Evolutionary conservation across 2,113 vertebrate genomes (phyloP), one percentile per base, ranked within the genome.

Genomic region (Mystacornis crossleyi): DNA sequence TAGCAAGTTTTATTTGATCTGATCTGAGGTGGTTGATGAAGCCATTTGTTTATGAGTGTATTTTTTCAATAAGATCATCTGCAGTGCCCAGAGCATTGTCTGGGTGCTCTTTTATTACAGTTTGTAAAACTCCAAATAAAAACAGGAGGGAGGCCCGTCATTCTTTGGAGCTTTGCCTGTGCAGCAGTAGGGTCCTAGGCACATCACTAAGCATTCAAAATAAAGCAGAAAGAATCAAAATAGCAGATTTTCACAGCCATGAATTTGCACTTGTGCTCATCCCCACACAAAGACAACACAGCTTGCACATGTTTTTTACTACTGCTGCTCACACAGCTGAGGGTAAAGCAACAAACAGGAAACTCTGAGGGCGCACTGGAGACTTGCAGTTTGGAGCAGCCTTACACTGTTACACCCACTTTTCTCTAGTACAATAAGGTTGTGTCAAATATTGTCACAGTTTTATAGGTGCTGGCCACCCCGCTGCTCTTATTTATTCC

Each of bases 111-210:
- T 96, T 88, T 88, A 90, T 93, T 93, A 31, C 60, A 69, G 73
- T 94, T 89, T 85, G 81, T 94, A 93, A 81, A 93, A 81, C 51
- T 93, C 81, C 79, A 86, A 92, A 91, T 88, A 50, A 90, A 96
- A 95, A 18, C 2, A 61, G 67, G 82, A 90, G 75, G 54, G 12
- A 0, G 93, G 74, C 29, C 3, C 26, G 81, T 60, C 7, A 1
- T 79, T 77, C 77, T 82, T 70, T 77, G 74, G 90, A 94, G 47
- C 47, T 90, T 28, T 94, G 81, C 77, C 92, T 86, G 78, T 14
- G 38, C 72, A 82, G 74, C 92, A 94, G 31, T 31, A n/a, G 81
- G n/a, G 45, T 40, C 94, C 92, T 73, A 61, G 55, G 61, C 62
- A 58, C 86, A 71, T 72, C 69, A 38, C 31, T 18, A 6, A 79